Percentiles rank a stretch among this genome's conserved stretches.
Conservation (phyloP, 1,140 invertebrate genomes). For the Drosophila orosa region DNA sequence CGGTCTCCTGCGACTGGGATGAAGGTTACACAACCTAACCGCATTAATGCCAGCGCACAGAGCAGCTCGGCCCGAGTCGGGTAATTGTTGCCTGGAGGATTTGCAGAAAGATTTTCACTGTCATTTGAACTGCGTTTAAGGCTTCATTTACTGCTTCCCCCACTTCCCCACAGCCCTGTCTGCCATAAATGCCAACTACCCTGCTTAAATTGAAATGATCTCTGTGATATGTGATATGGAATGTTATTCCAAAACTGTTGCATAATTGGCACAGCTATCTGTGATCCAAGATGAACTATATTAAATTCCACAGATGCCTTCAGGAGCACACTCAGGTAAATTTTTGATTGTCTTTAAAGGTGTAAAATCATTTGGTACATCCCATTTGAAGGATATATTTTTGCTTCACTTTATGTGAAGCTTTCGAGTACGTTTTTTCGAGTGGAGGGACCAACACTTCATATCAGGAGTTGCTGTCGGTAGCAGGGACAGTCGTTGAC, state of each 20-base stretch:
- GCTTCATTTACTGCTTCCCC: slow-evolving; percentile 37
- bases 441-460: slow-evolving; percentile 27
- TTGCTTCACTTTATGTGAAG: not conserved
- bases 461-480: slow-evolving; percentile 21
- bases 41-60: slow-evolving; percentile 58
- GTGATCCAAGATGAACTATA: not conserved
- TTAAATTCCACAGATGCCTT: not conserved
- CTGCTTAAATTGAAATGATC: slow-evolving; percentile 38
- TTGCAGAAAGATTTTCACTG: slow-evolving; percentile 66
- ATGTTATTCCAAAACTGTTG: slow-evolving; percentile 6
- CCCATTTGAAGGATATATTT: not conserved
- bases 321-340: not conserved
- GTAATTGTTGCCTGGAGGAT: slow-evolving; percentile 69
- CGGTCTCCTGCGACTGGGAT: slow-evolving; percentile 46
- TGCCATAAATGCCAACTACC: slow-evolving; percentile 23
- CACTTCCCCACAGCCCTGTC: slow-evolving; percentile 7
- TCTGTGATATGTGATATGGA: slow-evolving; percentile 5
- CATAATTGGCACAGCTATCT: not conserved
- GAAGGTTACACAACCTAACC: slow-evolving; percentile 64
- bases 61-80: slow-evolving; percentile 10
- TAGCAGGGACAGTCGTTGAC: slow-evolving; percentile 38
- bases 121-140: slow-evolving; percentile 60
- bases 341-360: too few species aligned
- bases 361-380: not conserved
- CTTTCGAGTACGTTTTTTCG: not conserved